A percentile compares a stretch with the other conserved stretches of the same genome.
Evolutionary conservation across 1,140 invertebrate species (phyloP).

Genomic region (Atta texana): DNA sequence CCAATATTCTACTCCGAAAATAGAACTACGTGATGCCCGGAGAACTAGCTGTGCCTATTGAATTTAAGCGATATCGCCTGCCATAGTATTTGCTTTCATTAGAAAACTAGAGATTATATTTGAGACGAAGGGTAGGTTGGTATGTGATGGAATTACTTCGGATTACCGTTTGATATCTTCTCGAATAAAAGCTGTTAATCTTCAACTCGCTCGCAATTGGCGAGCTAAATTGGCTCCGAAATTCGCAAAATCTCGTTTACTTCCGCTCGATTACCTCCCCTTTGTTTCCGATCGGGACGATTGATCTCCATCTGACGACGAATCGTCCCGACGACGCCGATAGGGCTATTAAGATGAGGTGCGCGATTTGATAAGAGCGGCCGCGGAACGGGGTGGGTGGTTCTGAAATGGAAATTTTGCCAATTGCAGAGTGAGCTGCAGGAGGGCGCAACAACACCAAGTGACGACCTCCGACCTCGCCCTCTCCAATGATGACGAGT

Average conservation of each 20-base stretch:
- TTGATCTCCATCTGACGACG: conserved; percentile 12
- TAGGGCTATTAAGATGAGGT: conserved; percentile 13
- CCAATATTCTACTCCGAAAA: not conserved
- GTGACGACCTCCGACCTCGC: conserved; percentile 86
- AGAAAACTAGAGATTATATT: not conserved
- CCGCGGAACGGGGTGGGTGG: conserved; percentile 25
- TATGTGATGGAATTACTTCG: not conserved
- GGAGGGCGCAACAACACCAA: conserved; percentile 84
- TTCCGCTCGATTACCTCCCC: conserved; percentile 42
- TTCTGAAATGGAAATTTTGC: conserved; percentile 81
- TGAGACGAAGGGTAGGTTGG: conserved; percentile 51
- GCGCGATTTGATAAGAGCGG: conserved; percentile 35
- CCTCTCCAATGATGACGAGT: conserved; percentile 86
- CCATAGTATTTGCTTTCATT: conserved; percentile 10
- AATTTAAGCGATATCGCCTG: conserved; percentile 12
- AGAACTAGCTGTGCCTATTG: not conserved
- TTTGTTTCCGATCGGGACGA: conserved; percentile 51
- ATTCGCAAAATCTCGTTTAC: conserved; percentile 1
- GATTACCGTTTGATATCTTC: not conserved
- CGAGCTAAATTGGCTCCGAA: not conserved
- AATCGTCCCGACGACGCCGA: conserved; percentile 41
- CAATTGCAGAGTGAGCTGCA: conserved; percentile 84
- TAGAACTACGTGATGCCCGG: not conserved
- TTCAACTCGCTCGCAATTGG: too few species aligned
- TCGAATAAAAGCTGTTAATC: not conserved